These are phyloP conservation scores for Bombus waltoni DNA, from an alignment of 1,140 invertebrate genomes.

Conservation along the genomic window DNA sequence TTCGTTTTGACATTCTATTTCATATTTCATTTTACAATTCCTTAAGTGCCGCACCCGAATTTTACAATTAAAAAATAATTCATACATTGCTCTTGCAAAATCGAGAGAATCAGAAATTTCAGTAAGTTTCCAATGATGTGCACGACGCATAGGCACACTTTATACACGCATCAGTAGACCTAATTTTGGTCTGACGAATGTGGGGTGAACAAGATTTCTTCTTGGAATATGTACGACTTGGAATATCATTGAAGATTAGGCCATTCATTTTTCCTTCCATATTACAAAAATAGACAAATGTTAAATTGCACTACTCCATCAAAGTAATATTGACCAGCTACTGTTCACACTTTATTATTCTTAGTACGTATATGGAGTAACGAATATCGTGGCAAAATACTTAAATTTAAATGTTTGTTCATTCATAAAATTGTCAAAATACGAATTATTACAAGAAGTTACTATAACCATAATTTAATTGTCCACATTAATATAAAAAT, in stretches of 20 bases:
- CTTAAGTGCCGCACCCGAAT: background rate
- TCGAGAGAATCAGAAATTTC: background rate
- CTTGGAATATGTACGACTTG: background rate
- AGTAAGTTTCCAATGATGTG: background rate
- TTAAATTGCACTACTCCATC: conserved; percentile 54
- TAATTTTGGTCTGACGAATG: background rate
- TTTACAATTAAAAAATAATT: conserved; percentile 11
- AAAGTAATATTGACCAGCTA: conserved; percentile 1
- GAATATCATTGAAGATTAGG: background rate
- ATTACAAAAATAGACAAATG: conserved; percentile 6
- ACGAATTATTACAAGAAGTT: conserved; percentile 3
- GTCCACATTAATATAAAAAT: conserved; percentile 33
- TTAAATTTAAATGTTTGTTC: conserved; percentile 38
- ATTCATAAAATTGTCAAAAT: conserved; percentile 26
- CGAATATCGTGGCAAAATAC: background rate
- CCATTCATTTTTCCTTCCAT: background rate
- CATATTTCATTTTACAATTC: background rate
- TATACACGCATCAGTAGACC: background rate
- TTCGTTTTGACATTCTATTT: background rate
- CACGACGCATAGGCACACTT: background rate
- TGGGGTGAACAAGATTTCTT: background rate
- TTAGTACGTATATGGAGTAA: background rate
- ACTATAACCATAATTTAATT: conserved; percentile 24
- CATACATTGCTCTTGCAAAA: background rate
- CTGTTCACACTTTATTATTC: background rate